Evolutionary conservation across 2,113 vertebrate species (phyloP).

Genomic region (Todiramphus saurophagus): DNA sequence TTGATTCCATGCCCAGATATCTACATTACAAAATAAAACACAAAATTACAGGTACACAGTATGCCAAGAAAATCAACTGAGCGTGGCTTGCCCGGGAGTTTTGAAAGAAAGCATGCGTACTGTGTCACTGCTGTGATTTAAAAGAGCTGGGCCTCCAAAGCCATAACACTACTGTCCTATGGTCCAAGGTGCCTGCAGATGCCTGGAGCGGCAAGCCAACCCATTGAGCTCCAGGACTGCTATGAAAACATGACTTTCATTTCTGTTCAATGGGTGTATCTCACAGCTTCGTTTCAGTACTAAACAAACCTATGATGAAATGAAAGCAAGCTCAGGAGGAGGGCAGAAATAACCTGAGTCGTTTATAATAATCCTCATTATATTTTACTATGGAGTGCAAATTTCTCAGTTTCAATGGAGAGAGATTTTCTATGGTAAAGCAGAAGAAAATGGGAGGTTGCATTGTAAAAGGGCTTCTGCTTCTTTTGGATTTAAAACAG

Average conservation of each 20-base stretch:
- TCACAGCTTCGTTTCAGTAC: background rate
- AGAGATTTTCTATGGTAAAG: background rate
- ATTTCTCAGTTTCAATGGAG: background rate
- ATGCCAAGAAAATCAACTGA: slow-evolving; percentile 57
- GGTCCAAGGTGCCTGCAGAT: slow-evolving; percentile 46
- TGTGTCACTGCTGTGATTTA: slow-evolving; percentile 56
- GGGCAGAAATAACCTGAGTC: background rate
- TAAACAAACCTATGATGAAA: background rate
- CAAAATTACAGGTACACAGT: background rate
- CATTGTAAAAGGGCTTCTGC: background rate
- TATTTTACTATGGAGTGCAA: background rate
- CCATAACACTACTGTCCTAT: background rate
- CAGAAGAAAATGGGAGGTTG: background rate
- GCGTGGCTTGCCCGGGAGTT: slow-evolving; percentile 4
- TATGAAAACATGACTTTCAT: slow-evolving; percentile 3
- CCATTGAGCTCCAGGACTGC: background rate
- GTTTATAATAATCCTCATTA: background rate
- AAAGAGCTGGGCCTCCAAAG: slow-evolving; percentile 28
- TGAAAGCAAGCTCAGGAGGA: background rate
- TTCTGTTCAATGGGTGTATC: background rate
- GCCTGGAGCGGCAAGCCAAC: slow-evolving; percentile 29
- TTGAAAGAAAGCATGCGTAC: slow-evolving; percentile 38
- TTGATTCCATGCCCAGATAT: slow-evolving; percentile 48
- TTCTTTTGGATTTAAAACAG: background rate
- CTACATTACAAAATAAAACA: slow-evolving; percentile 15